Percentiles rank a stretch among this genome's conserved stretches.
These are phyloP conservation scores for Castor canadensis DNA, from an alignment of 2,113 vertebrate species.

Conservation along the genomic window DNA sequence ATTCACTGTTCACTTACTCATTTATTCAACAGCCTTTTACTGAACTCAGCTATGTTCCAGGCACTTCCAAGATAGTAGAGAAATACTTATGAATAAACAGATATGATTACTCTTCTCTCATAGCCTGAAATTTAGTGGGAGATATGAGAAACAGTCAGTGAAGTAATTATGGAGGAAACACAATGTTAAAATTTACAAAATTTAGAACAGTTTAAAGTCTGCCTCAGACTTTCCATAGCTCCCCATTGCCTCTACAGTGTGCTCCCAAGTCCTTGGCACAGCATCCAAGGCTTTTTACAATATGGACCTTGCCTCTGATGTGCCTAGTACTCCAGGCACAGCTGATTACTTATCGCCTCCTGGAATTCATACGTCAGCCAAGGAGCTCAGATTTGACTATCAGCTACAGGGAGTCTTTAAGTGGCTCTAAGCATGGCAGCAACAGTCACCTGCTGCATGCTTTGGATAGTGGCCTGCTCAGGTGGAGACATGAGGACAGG, in stretches of 20 bases:
- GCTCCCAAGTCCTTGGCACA: not conserved
- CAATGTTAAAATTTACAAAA: not conserved
- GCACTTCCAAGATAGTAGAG: not conserved
- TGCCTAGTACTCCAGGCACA: rapidly evolving
- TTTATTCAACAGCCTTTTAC: not conserved
- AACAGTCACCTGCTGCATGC: not conserved
- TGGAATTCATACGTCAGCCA: too few relatives aligned
- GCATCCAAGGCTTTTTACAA: not conserved
- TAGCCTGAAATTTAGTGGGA: not conserved
- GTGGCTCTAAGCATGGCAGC: not conserved
- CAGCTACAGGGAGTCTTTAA: not conserved
- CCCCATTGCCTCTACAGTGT: rapidly evolving
- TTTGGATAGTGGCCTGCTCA: not conserved
- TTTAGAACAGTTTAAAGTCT: not conserved
- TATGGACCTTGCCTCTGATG: too few relatives aligned
- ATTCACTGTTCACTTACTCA: not conserved
- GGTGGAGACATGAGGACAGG: not conserved
- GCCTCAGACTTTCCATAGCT: not conserved
- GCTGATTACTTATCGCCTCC: not conserved
- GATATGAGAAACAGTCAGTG: not conserved
- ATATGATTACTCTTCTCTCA: not conserved
- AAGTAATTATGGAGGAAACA: not conserved
- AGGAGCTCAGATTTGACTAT: not conserved
- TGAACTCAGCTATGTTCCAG: not conserved
- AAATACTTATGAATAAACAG: not conserved